phyloP scores from a whole-genome alignment of 2,888 invertebrate genomes.

The Rhimphoctona megacephalus region DNA sequence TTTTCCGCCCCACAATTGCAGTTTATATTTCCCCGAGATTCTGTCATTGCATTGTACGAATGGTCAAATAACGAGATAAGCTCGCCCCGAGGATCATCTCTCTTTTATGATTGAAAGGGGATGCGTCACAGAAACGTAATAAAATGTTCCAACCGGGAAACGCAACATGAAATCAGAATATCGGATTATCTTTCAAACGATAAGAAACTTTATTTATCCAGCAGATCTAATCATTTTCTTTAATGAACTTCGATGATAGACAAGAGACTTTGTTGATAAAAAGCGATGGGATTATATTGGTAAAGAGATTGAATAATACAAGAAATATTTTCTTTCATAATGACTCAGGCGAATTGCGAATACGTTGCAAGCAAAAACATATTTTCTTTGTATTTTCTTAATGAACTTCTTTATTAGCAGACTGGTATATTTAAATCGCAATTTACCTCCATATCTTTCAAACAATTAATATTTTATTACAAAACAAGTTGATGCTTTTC shows the following conservation, averaged over 20 bases:
- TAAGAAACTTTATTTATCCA: background rate
- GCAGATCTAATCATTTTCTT: background rate
- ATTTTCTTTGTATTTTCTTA: background rate
- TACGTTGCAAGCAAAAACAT: background rate
- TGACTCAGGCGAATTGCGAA: background rate
- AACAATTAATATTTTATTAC: background rate
- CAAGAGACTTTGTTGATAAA: background rate
- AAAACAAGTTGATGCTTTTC: background rate
- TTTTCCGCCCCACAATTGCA: background rate
- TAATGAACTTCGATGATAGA: background rate
- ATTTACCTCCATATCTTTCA: background rate
- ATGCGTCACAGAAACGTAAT: conserved; percentile 4
- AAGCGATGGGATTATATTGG: background rate
- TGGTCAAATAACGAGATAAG: conserved; percentile 15
- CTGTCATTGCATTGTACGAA: conserved; percentile 18
- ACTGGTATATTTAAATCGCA: background rate
- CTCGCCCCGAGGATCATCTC: conserved; percentile 3
- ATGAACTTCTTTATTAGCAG: background rate
- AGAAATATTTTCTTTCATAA: background rate
- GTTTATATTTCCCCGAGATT: conserved; percentile 11
- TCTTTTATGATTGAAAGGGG: conserved; percentile 14
- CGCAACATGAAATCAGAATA: background rate
- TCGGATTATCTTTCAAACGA: conserved; percentile 2
- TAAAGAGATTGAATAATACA: background rate
- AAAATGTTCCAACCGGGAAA: background rate